phyloP scores from a whole-genome alignment of 2,113 vertebrate genomes.

The Chaetodon auriga region DNA sequence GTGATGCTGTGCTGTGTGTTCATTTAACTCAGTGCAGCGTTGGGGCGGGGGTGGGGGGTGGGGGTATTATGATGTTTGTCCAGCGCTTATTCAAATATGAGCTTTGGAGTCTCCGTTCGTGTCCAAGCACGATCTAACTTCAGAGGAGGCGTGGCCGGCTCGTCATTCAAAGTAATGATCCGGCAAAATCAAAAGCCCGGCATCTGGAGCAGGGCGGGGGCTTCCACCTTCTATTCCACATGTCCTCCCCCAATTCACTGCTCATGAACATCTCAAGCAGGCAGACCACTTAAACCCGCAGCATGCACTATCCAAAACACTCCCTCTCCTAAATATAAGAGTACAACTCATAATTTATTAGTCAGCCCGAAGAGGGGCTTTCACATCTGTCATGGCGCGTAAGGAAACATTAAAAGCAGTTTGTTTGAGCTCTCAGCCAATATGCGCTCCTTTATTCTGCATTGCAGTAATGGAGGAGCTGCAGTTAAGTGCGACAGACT shows the following conservation, averaged over 20 bases:
- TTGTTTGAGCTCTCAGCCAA: conserved; percentile 63
- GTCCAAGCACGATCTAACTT: conserved; percentile 46
- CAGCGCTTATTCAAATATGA: conserved; percentile 80
- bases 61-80: conserved; percentile 68
- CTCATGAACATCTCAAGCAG: conserved; percentile 47
- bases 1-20: conserved; percentile 54
- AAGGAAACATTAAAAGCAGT: conserved; percentile 61
- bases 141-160: conserved; percentile 50
- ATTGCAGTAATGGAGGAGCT: conserved; percentile 40
- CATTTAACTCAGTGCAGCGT: conserved; percentile 32
- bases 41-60: neutral
- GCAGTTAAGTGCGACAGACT: conserved; percentile 43
- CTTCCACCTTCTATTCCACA: conserved; percentile 62
- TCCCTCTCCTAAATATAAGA: conserved; percentile 32
- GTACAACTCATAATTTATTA: conserved; percentile 64
- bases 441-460: conserved; percentile 25
- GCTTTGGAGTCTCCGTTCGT: conserved; percentile 75
- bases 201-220: conserved; percentile 22
- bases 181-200: conserved; percentile 24
- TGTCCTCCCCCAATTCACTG: conserved; percentile 44
- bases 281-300: conserved; percentile 30
- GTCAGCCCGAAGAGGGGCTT: conserved; percentile 48
- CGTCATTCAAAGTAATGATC: conserved; percentile 64
- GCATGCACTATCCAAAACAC: conserved; percentile 4
- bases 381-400: conserved; percentile 42